These are phyloP conservation scores for Drosophila mercatorum DNA, from an alignment of 2,888 invertebrate genomes.

Conservation along the genomic window DNA sequence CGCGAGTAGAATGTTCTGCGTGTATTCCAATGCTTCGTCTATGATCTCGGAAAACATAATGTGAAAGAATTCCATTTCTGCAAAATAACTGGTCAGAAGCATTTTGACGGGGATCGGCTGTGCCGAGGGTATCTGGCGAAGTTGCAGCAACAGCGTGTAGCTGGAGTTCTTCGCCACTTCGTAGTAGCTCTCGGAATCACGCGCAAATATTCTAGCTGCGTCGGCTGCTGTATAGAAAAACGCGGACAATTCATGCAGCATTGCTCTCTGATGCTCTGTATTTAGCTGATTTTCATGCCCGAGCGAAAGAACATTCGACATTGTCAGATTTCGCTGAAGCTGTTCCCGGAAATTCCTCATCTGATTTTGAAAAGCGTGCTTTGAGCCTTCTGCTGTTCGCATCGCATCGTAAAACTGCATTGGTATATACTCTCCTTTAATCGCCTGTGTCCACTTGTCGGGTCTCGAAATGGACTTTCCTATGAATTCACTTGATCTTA, in stretches of 20 bases:
- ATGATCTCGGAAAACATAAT: slow-evolving; percentile 75
- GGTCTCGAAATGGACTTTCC: neutral
- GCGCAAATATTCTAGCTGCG: slow-evolving; percentile 60
- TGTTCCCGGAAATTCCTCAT: slow-evolving; percentile 75
- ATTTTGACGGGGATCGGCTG: slow-evolving; percentile 67
- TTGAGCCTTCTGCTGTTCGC: slow-evolving; percentile 61
- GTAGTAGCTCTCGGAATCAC: slow-evolving; percentile 60
- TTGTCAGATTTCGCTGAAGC: slow-evolving; percentile 75
- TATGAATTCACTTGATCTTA: slow-evolving; percentile 3
- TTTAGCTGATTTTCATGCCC: slow-evolving; percentile 34
- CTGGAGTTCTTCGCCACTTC: slow-evolving; percentile 77
- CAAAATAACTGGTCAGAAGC: slow-evolving; percentile 76
- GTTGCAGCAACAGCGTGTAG: slow-evolving; percentile 64
- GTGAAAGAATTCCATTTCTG: slow-evolving; percentile 82
- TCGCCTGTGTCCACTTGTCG: slow-evolving; percentile 23
- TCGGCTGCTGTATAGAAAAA: slow-evolving; percentile 67
- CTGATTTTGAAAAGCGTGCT: slow-evolving; percentile 65
- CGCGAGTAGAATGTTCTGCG: slow-evolving; percentile 62
- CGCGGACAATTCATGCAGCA: slow-evolving; percentile 61
- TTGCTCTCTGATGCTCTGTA: slow-evolving; percentile 40
- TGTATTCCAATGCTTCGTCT: slow-evolving; percentile 79
- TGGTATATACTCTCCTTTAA: slow-evolving; percentile 73
- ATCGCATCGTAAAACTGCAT: slow-evolving; percentile 68
- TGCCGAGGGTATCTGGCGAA: slow-evolving; percentile 75
- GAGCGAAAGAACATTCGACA: slow-evolving; percentile 60